phyloP scores from a whole-genome alignment of 2,113 vertebrate species.

The Scalopus aquaticus region DNA sequence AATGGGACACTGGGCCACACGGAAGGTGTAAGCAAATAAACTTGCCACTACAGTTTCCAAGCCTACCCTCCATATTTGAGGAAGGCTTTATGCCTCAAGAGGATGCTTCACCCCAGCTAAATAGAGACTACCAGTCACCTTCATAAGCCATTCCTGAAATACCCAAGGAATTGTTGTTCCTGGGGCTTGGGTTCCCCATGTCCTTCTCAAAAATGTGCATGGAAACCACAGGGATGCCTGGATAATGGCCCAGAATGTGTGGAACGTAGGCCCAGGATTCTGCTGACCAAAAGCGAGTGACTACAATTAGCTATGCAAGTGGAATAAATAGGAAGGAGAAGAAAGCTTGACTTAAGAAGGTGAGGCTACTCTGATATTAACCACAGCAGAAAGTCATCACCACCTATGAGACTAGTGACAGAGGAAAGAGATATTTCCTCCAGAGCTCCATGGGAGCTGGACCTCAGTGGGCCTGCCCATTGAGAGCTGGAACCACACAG shows the following conservation, averaged over 20 bases:
- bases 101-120: not conserved
- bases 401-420: not conserved
- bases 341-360: not conserved
- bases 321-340: not conserved
- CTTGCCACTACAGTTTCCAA: not conserved
- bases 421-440: not conserved
- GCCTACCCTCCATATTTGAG: not conserved
- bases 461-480: not conserved
- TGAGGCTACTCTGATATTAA: not conserved
- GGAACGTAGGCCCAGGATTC: slow-evolving; percentile 1
- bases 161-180: slow-evolving; percentile 47
- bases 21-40: not conserved
- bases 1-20: slow-evolving; percentile 9
- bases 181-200: slow-evolving; percentile 7
- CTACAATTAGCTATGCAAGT: not conserved
- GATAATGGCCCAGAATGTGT: slow-evolving; percentile 66
- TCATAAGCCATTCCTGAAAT: not conserved
- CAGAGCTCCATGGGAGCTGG: not conserved
- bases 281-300: slow-evolving; percentile 28
- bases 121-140: not conserved
- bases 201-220: slow-evolving; percentile 64
- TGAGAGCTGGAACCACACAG: not conserved
- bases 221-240: slow-evolving; percentile 60
- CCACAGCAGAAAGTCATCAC: not conserved
- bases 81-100: not conserved